Evolutionary conservation across 2,888 invertebrate species (phyloP).

Genomic region (Orthonychiurus folsomi): DNA sequence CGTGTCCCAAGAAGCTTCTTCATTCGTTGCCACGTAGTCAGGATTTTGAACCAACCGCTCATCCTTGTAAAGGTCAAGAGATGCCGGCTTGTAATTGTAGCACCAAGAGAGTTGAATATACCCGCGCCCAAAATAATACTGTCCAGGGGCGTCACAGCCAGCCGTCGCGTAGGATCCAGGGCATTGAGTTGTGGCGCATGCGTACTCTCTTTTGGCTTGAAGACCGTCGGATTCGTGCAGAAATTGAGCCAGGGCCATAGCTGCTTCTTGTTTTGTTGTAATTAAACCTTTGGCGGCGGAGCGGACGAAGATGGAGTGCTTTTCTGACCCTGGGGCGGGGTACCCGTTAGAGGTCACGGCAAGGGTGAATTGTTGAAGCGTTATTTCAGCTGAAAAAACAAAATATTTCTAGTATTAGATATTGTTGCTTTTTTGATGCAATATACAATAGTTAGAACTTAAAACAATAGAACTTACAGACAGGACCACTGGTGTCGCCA

Average conservation of each 20-base stretch:
- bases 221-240: slow-evolving; percentile 34
- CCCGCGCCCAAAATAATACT: slow-evolving; percentile 27
- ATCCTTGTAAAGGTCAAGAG: slow-evolving; percentile 25
- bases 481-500: not conserved
- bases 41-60: slow-evolving; percentile 22
- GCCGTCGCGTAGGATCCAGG: slow-evolving; percentile 24
- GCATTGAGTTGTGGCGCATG: slow-evolving; percentile 21
- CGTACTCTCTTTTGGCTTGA: slow-evolving; percentile 25
- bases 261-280: slow-evolving; percentile 29
- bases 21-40: slow-evolving; percentile 27
- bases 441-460: no score
- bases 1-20: slow-evolving; percentile 27
- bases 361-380: slow-evolving; percentile 22
- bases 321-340: slow-evolving; percentile 23
- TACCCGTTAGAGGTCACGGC: slow-evolving; percentile 26
- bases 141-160: slow-evolving; percentile 21
- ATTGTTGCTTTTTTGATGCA: no score
- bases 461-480: not conserved
- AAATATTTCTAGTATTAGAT: no score
- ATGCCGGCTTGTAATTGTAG: slow-evolving; percentile 29
- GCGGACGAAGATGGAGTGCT: slow-evolving; percentile 23
- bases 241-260: slow-evolving; percentile 34
- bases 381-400: slow-evolving; percentile 11
- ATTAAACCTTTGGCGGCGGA: slow-evolving; percentile 20
- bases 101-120: slow-evolving; percentile 38